phyloP scores from a whole-genome alignment of 1,140 invertebrate genomes.

The Drosophila sulfurigaster region DNA sequence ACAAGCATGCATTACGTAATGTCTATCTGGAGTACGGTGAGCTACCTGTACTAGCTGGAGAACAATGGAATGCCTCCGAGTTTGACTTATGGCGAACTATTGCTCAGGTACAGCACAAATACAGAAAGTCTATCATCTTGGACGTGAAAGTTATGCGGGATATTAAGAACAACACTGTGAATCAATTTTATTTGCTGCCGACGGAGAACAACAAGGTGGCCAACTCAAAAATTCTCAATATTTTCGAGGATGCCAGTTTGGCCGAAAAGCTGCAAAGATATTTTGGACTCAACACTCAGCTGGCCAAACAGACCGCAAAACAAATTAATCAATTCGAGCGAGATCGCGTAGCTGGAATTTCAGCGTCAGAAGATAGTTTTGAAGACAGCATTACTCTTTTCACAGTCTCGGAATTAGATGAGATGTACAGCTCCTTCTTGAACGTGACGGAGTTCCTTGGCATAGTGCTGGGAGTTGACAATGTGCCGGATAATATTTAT shows the following conservation, averaged over 20 bases:
- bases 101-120: conserved; percentile 63
- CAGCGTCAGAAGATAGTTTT: background rate
- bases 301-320: conserved; percentile 39
- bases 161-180: conserved; percentile 52
- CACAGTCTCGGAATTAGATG: conserved; percentile 46
- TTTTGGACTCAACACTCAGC: conserved; percentile 25
- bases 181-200: conserved; percentile 55
- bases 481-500: conserved; percentile 60
- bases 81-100: conserved; percentile 72
- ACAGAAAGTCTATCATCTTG: conserved; percentile 58
- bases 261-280: conserved; percentile 35
- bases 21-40: conserved; percentile 57
- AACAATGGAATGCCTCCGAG: conserved; percentile 44
- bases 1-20: conserved; percentile 50
- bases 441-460: conserved; percentile 63
- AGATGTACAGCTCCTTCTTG: conserved; percentile 43
- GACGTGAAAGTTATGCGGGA: conserved; percentile 60
- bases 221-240: conserved; percentile 10
- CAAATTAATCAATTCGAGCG: conserved; percentile 38
- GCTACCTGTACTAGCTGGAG: conserved; percentile 45
- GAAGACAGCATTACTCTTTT: conserved; percentile 43
- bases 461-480: conserved; percentile 43
- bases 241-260: conserved; percentile 13
- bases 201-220: conserved; percentile 11
- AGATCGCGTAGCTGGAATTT: background rate